phyloP scores from a whole-genome alignment of 2,113 vertebrate species.

The Prunella himalayana region DNA sequence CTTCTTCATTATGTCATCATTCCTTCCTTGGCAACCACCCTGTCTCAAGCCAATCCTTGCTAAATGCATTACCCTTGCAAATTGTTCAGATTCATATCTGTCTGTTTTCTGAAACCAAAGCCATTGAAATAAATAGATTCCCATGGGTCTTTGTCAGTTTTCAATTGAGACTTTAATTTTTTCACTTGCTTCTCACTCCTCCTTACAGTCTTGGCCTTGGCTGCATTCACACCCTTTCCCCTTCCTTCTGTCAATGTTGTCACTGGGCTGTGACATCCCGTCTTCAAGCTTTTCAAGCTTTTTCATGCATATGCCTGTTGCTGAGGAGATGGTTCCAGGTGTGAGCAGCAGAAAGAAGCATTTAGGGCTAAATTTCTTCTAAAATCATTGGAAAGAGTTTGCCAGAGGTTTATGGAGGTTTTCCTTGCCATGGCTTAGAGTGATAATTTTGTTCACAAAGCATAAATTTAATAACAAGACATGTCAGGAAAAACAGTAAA shows the following conservation, averaged over 20 bases:
- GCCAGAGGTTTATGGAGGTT: background rate
- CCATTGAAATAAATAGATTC: slow-evolving; percentile 17
- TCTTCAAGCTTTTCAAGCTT: background rate
- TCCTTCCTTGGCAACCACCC: background rate
- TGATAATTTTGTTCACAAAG: background rate
- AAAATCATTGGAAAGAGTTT: background rate
- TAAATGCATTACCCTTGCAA: slow-evolving; percentile 32
- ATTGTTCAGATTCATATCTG: background rate
- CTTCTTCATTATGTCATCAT: background rate
- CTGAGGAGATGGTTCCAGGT: background rate
- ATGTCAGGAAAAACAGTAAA: background rate
- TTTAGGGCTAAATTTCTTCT: background rate
- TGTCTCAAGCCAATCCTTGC: background rate
- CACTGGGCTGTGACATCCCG: background rate
- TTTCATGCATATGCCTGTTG: background rate
- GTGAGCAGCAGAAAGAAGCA: background rate
- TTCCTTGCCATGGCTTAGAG: background rate
- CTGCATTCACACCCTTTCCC: background rate
- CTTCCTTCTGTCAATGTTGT: background rate
- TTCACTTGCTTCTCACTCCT: background rate
- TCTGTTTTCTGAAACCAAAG: background rate
- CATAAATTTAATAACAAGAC: background rate
- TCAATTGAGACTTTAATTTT: background rate
- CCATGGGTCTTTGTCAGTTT: background rate
- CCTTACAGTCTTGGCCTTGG: background rate